phyloP scores from a whole-genome alignment of 2,797 vertebrate genomes.

The Microctenopoma steveboyesi region DNA sequence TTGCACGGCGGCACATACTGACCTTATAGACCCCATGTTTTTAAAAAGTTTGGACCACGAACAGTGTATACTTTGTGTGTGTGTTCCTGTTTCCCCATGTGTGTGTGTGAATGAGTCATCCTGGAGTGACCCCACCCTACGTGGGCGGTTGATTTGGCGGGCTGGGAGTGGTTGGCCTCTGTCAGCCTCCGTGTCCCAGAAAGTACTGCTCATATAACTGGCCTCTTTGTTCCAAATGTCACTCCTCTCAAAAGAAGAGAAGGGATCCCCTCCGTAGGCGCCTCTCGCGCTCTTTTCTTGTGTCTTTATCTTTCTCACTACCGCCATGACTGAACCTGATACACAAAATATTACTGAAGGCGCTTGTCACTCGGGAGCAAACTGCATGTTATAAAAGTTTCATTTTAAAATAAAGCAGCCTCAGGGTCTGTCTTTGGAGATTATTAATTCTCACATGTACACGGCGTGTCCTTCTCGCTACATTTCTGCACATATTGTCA shows the following conservation, averaged over 20 bases:
- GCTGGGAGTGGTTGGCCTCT: conserved; percentile 77
- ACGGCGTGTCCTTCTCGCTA: not conserved
- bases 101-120: conserved; percentile 80
- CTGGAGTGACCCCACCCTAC: conserved; percentile 81
- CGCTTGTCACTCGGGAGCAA: not conserved
- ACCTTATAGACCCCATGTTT: conserved; percentile 19
- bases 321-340: conserved; percentile 1
- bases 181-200: conserved; percentile 79
- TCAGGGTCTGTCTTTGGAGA: conserved; percentile 2
- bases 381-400: conserved; percentile 13
- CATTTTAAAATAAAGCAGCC: conserved; percentile 19
- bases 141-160: conserved; percentile 82
- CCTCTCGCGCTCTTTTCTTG: conserved; percentile 37
- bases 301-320: conserved; percentile 34
- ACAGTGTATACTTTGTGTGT: conserved; percentile 43
- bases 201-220: conserved; percentile 82
- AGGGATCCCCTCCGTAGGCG: conserved; percentile 52
- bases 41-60: conserved; percentile 35
- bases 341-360: conserved; percentile 11
- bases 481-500: not conserved
- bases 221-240: conserved; percentile 86
- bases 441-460: conserved; percentile 8
- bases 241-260: conserved; percentile 70
- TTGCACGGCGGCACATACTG: conserved; percentile 23
- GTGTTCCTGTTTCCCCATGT: conserved; percentile 38